Percentiles rank a stretch among this genome's conserved stretches.
Conservation (phyloP, 2,888 invertebrate species). For the Fragum whitleyi region DNA sequence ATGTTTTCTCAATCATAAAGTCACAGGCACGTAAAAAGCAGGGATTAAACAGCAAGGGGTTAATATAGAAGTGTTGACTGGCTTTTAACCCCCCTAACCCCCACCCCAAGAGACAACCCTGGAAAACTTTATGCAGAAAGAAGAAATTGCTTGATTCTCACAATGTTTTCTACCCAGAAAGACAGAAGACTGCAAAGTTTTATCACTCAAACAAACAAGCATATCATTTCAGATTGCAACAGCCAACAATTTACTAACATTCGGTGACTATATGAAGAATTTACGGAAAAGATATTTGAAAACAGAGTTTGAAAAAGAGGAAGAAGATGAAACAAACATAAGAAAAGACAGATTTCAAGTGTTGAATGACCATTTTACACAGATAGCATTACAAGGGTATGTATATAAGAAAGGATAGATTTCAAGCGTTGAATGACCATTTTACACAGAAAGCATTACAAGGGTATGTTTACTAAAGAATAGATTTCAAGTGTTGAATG, state of each 20-base stretch:
- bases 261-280: slow-evolving; percentile 91
- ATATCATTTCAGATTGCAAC: slow-evolving; percentile 89
- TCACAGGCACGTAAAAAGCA: too few relatives aligned
- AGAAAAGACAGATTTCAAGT: slow-evolving; percentile 78
- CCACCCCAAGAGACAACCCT: too few relatives aligned
- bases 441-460: slow-evolving; percentile 73
- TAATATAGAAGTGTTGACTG: too few relatives aligned
- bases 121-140: too few relatives aligned
- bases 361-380: slow-evolving; percentile 78
- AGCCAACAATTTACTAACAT: slow-evolving; percentile 96
- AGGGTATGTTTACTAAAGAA: slow-evolving; percentile 42
- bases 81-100: too few relatives aligned
- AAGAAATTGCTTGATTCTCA: too few relatives aligned
- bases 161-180: too few relatives aligned
- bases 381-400: slow-evolving; percentile 66
- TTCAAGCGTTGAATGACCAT: slow-evolving; percentile 76
- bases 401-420: slow-evolving; percentile 77
- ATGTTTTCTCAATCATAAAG: too few relatives aligned
- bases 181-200: too few relatives aligned
- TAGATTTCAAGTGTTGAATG: slow-evolving; percentile 43
- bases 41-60: too few relatives aligned
- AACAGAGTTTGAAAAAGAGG: slow-evolving; percentile 76
- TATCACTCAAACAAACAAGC: too few relatives aligned
- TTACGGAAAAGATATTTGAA: slow-evolving; percentile 77
- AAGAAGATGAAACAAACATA: slow-evolving; percentile 75